Base-by-base conservation (phyloP, 2,113 vertebrate genomes). In the Pantherophis guttatus region DNA sequence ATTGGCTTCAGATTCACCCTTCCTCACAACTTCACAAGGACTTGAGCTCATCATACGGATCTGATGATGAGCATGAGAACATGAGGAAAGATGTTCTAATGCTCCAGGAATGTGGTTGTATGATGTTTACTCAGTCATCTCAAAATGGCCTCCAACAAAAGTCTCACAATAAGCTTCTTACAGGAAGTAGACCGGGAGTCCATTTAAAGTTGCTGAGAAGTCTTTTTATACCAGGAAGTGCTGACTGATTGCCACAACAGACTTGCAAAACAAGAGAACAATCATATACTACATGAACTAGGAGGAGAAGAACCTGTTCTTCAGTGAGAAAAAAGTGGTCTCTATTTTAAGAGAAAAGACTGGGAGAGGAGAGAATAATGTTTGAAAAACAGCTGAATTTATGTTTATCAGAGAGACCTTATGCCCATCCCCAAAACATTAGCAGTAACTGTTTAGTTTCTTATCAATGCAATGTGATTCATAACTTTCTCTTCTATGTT, bases 71-170 rank as follows among this genome's bases (percentile, higher is more conserved):
- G 57, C 48, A 17, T 1, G 54, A 92, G 11, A 53, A 65, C 92
- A 92, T 93, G 92, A 91, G 85, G 93, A 91, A 93, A 93, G 94
- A 94, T 54, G 94, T 93, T 39, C 96, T 97, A 96, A 96, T 95
- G 95, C 94, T 0, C 70, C 93, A 96, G 96, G 96, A 96, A 96
- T 96, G 97, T 23, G 81, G 92, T 95, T 94, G 94, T 95, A 95
- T 97, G 96, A 96, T 92, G 92, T 94, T 65, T 96, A 96, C 94
- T 95, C 94, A 94, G 95, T 95, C 95, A 75, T 94, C 96, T 96
- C 86, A 94, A 94, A 89, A 92, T 95, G 95, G 94, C 95, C 95
- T 96, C 95, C 53, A 58, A 44, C 8, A 52, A 87, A 91, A 50
- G 59, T 48, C 92, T 81, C 33, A 81, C 0, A 0, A 81, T 23